Conservation (phyloP, 1,140 invertebrate species). For the Atta texana region DNA sequence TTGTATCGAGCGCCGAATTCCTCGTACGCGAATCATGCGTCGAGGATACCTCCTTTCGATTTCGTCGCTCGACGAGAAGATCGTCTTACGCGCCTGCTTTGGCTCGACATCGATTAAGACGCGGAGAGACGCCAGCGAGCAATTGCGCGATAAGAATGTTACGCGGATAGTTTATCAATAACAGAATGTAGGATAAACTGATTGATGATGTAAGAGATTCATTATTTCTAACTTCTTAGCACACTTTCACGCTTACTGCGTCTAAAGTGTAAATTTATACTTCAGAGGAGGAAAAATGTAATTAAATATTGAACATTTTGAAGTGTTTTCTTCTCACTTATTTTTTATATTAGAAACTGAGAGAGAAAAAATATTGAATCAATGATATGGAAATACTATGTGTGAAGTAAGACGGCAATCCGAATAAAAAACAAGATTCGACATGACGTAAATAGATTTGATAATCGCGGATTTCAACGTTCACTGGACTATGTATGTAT, state of each 20-base stretch:
- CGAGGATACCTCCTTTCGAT: conserved; percentile 21
- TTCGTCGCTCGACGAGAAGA: conserved; percentile 40
- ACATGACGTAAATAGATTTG: not conserved
- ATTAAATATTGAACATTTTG: not conserved
- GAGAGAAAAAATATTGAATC: not conserved
- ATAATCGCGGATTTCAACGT: conserved; percentile 8
- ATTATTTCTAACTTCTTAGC: not conserved
- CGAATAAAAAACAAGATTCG: not conserved
- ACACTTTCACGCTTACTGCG: not conserved
- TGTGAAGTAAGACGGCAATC: not conserved
- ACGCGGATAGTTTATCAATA: conserved; percentile 26
- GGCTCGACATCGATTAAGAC: conserved; percentile 37
- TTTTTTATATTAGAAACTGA: not conserved
- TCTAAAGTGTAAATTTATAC: conserved; percentile 1
- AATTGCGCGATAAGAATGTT: conserved; percentile 41
- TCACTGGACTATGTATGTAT: not conserved
- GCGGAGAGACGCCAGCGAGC: not conserved
- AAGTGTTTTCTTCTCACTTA: not conserved
- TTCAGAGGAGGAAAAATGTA: not conserved
- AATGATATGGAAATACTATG: not conserved
- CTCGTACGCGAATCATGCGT: conserved; percentile 33
- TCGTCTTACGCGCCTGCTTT: conserved; percentile 55
- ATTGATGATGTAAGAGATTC: conserved; percentile 38
- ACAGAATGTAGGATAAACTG: conserved; percentile 13
- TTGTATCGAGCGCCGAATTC: conserved; percentile 38